Percentiles rank a stretch among this genome's conserved stretches.
phyloP scores from a whole-genome alignment of 1,140 invertebrate genomes.

The Orchesella cincta region DNA sequence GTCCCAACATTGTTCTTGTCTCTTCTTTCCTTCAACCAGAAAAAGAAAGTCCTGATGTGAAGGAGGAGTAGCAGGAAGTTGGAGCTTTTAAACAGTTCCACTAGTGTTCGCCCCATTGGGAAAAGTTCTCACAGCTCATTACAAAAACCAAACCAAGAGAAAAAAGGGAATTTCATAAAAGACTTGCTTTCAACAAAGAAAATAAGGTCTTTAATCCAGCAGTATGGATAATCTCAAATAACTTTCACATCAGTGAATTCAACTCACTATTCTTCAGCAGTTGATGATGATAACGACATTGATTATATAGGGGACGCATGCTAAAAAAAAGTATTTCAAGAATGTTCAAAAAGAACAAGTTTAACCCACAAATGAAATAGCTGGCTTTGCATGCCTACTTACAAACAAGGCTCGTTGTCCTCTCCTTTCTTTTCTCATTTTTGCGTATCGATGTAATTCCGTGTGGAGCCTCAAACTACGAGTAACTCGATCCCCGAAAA shows the following conservation, averaged over 20 bases:
- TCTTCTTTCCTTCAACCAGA: too few species aligned
- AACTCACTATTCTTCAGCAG: neutral
- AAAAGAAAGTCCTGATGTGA: too few species aligned
- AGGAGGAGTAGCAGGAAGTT: too few species aligned
- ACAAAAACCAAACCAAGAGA: neutral
- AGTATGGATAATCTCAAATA: slow-evolving; percentile 8
- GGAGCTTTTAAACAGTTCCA: too few species aligned
- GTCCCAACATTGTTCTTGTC: too few species aligned
- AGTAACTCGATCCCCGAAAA: neutral
- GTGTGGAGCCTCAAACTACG: too few species aligned
- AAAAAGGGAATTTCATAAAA: slow-evolving; percentile 11
- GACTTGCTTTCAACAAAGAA: slow-evolving; percentile 1
- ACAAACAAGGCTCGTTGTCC: neutral
- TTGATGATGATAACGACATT: neutral
- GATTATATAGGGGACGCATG: neutral
- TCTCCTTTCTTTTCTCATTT: neutral
- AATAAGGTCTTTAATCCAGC: slow-evolving; percentile 15
- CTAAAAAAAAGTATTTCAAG: neutral
- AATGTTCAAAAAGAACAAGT: neutral
- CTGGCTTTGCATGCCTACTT: neutral
- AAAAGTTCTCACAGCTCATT: slow-evolving; percentile 26
- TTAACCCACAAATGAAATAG: slow-evolving; percentile 1
- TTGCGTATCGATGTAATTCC: neutral
- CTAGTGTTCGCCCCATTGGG: too few species aligned
- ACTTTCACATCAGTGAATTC: slow-evolving; percentile 5